Evolutionary conservation across 2,888 invertebrate species (phyloP), one percentile per base, ranked within the genome.

Genomic region (Ormyrus nitidulus): DNA sequence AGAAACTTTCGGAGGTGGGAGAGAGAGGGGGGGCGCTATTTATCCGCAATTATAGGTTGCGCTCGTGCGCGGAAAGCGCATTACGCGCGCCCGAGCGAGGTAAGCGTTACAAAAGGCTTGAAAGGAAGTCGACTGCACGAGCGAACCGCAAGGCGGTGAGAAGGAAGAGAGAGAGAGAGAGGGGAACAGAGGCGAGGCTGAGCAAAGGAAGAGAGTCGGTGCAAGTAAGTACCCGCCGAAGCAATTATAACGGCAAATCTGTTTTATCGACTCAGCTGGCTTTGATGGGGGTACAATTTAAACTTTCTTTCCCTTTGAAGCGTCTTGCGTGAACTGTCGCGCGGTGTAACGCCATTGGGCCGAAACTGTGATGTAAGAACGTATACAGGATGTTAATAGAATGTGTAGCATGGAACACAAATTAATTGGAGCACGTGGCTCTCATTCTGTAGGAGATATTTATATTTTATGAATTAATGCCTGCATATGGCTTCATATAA

Each of bases 1-100:
- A 48, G 64, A 46, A 5, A 46, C n/a, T 64, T 64, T 66, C 11
- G 48, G 19, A 44, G 58, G 48, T 11, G 7, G 19, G 19, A 19
- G 19, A 19, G 1, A 19, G 13, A 13, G 13, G 13, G 13, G 13
- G 19, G 19, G n/a, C 6, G 64, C 74, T 76, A 76, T 76, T 76
- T 76, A 76, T 68, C 61, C 59, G 75, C 68, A 76, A 76, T 76
- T 76, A 76, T 61, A 66, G 58, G 59, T 49, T 66, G 13, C 51
- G 51, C 19, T 19, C 19, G 19, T 19, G 19, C 49, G n/a, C 56
- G 56, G 19, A 34, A 53, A 56, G 46, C 48, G 13, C 19, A 51
- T 51, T 51, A 13, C n/a, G 34, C n/a, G 34, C 46, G 46, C n/a
- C 11, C 9, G 19, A 58, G 19, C 51, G 19, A 19, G 10, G 13